These are phyloP conservation scores for Eptesicus fuscus DNA, from an alignment of 2,113 vertebrate genomes.

Conservation along the genomic window DNA sequence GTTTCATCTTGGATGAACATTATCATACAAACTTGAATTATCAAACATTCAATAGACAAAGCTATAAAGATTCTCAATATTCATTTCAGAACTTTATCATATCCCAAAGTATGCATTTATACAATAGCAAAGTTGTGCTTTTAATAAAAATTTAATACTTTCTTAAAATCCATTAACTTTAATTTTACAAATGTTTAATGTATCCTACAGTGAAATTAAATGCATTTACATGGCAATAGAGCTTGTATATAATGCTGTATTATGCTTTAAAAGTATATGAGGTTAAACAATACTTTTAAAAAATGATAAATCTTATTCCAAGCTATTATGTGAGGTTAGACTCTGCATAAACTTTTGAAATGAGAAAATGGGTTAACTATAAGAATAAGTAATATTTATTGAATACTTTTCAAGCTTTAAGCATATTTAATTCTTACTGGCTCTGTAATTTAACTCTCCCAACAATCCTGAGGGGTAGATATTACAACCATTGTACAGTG, in stretches of 20 bases:
- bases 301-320: conserved; percentile 9
- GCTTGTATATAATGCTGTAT: conserved; percentile 13
- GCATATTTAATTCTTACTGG: conserved; percentile 33
- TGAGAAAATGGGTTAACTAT: conserved; percentile 28
- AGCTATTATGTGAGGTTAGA: conserved; percentile 25
- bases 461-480: neutral
- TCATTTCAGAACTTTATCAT: neutral
- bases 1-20: neutral
- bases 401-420: conserved; percentile 30
- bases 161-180: conserved; percentile 53
- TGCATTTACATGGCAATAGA: conserved; percentile 37
- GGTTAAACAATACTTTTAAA: conserved; percentile 36
- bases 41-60: neutral
- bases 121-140: conserved; percentile 28
- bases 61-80: neutral
- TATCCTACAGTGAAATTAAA: conserved; percentile 47
- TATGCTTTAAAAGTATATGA: neutral
- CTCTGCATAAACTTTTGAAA: neutral
- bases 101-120: conserved; percentile 29
- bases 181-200: conserved; percentile 48
- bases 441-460: conserved; percentile 10
- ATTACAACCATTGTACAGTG: neutral
- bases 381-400: conserved; percentile 46
- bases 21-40: neutral
- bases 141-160: conserved; percentile 42